phyloP scores from a whole-genome alignment of 2,797 vertebrate genomes.

The Onychomys arenicola region DNA sequence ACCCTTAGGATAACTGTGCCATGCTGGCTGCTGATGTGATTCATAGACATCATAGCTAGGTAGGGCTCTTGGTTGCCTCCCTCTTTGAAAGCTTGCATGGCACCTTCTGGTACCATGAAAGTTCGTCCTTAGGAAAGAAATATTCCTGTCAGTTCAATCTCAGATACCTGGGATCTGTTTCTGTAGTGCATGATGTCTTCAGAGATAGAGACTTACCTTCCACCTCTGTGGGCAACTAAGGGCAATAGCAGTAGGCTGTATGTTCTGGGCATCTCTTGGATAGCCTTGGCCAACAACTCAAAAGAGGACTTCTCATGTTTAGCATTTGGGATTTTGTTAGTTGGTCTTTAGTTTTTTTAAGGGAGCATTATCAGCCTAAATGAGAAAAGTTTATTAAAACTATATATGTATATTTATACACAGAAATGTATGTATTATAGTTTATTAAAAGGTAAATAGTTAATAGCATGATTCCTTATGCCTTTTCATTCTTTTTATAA shows the following conservation, averaged over 20 bases:
- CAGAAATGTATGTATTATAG: background rate
- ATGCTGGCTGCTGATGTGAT: background rate
- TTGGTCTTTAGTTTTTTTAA: background rate
- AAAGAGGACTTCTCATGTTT: no score
- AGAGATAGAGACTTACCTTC: background rate
- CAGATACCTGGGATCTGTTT: background rate
- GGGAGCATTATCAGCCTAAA: no score
- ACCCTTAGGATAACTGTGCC: background rate
- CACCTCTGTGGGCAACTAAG: background rate
- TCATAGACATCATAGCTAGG: background rate
- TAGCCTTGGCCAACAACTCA: no score
- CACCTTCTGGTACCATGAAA: background rate
- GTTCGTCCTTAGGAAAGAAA: background rate
- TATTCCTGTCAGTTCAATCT: background rate
- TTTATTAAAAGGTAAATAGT: background rate
- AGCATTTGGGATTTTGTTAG: background rate
- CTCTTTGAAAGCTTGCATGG: background rate
- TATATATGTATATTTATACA: no score
- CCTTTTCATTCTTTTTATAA: background rate
- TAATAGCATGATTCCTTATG: background rate
- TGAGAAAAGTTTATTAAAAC: no score
- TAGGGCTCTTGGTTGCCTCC: background rate
- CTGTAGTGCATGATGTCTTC: background rate
- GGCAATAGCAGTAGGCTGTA: no score
- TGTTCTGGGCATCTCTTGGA: no score